Conservation (phyloP, 2,888 invertebrate species). For the Eupithecia vulgata region DNA sequence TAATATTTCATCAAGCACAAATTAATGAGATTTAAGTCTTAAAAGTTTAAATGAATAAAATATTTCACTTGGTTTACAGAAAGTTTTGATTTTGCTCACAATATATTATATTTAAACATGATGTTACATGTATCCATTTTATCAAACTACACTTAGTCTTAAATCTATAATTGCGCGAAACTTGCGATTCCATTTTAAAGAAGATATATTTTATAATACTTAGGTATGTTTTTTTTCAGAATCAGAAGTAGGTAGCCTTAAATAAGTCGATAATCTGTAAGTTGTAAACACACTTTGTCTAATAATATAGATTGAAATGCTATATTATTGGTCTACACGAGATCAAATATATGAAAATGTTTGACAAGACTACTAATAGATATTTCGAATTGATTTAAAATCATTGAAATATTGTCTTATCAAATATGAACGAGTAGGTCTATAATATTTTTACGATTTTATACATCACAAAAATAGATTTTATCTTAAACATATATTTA, state of each 20-base stretch:
- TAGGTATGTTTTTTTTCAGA: neutral
- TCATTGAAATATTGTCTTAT: constrained; percentile 31
- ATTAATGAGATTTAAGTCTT: neutral
- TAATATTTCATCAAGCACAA: neutral
- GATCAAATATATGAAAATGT: constrained; percentile 3
- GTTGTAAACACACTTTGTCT: neutral
- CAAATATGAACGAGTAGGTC: constrained; percentile 13
- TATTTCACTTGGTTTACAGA: constrained; percentile 5
- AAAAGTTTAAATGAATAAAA: neutral
- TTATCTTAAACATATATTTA: constrained; percentile 1
- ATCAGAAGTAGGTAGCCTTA: neutral
- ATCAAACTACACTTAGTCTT: constrained; percentile 30
- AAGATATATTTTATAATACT: neutral
- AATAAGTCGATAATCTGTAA: neutral
- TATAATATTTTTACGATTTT: constrained; percentile 17
- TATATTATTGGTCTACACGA: neutral
- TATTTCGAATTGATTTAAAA: constrained; percentile 7
- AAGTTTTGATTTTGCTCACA: constrained; percentile 35
- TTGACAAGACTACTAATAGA: neutral
- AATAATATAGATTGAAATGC: neutral
- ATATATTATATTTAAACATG: constrained; percentile 23
- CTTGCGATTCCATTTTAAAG: constrained; percentile 19
- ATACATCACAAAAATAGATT: constrained; percentile 33
- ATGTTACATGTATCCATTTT: constrained; percentile 21
- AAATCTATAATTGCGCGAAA: constrained; percentile 47